A percentile compares a stretch with the other conserved stretches of the same genome.
Evolutionary conservation across 2,888 invertebrate genomes (phyloP).

Genomic region (Unio delphinus): DNA sequence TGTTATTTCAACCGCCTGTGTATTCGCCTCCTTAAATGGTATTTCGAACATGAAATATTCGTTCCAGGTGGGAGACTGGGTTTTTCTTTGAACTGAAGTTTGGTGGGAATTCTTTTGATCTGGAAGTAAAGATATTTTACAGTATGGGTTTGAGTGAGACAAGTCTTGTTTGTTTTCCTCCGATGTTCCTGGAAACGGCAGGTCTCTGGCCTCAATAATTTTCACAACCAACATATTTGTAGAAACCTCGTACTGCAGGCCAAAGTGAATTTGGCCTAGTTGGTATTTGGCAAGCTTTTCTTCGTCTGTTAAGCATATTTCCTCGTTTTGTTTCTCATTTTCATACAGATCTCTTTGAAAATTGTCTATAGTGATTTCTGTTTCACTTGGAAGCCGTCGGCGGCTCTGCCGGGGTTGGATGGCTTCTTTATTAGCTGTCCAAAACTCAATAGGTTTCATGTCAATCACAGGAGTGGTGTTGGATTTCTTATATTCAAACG

Average conservation of each 20-base stretch:
- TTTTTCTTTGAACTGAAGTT: conserved; percentile 72
- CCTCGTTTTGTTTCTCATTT: conserved; percentile 39
- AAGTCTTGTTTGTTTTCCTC: conserved; percentile 70
- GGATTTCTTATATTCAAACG: conserved; percentile 47
- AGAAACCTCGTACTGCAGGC: conserved; percentile 69
- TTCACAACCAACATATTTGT: conserved; percentile 68
- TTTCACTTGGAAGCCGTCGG: conserved; percentile 64
- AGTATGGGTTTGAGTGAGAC: conserved; percentile 73
- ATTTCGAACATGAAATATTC: conserved; percentile 72
- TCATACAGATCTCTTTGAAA: conserved; percentile 70
- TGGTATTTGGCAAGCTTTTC: conserved; percentile 66
- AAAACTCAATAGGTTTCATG: conserved; percentile 72
- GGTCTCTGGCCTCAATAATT: conserved; percentile 71
- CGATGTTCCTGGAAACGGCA: conserved; percentile 68
- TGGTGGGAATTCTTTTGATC: conserved; percentile 72
- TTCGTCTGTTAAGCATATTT: conserved; percentile 65
- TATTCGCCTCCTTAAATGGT: conserved; percentile 69
- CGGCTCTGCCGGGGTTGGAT: conserved; percentile 66
- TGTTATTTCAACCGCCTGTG: conserved; percentile 70
- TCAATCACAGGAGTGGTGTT: conserved; percentile 69
- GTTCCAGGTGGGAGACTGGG: conserved; percentile 72
- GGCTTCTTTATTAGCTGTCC: conserved; percentile 69
- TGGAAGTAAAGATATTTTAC: conserved; percentile 70
- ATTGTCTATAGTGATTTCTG: conserved; percentile 69
- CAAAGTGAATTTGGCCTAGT: conserved; percentile 69